phyloP scores from a whole-genome alignment of 2,113 vertebrate species.

The Notarius quadriscutis region DNA sequence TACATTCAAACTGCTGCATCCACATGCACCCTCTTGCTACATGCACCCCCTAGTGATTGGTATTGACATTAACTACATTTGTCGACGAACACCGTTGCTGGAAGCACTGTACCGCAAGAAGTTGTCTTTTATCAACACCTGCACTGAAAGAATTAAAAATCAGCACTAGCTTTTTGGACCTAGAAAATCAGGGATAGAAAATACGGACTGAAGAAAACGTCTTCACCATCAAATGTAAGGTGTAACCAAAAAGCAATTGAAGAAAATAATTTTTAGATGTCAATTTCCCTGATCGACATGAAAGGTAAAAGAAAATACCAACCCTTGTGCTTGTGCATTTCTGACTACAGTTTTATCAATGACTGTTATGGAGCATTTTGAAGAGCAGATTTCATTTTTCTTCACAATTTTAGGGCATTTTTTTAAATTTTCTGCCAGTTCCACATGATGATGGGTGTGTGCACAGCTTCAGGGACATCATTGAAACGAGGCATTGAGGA shows the following conservation, averaged over 20 bases:
- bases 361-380: not conserved
- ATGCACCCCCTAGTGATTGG: no score
- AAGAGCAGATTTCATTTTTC: not conserved
- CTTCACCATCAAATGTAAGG: not conserved
- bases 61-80: no score
- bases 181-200: not conserved
- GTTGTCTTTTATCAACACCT: no score
- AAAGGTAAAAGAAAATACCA: no score
- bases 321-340: not conserved
- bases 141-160: no score
- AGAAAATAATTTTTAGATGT: not conserved
- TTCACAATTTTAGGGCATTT: not conserved
- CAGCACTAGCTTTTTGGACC: not conserved
- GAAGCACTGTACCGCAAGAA: no score
- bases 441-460: slow-evolving; percentile 8
- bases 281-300: no score
- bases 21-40: no score
- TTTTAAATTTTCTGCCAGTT: not conserved
- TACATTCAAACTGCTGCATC: no score
- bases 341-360: not conserved
- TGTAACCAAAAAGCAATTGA: no score
- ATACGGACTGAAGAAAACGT: not conserved
- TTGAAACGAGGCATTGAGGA: slow-evolving; percentile 35
- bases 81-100: no score
- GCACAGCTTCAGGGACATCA: slow-evolving; percentile 10